These are phyloP conservation scores for Aporrectodea caliginosa DNA, from an alignment of 1,140 invertebrate genomes.

Conservation along the genomic window DNA sequence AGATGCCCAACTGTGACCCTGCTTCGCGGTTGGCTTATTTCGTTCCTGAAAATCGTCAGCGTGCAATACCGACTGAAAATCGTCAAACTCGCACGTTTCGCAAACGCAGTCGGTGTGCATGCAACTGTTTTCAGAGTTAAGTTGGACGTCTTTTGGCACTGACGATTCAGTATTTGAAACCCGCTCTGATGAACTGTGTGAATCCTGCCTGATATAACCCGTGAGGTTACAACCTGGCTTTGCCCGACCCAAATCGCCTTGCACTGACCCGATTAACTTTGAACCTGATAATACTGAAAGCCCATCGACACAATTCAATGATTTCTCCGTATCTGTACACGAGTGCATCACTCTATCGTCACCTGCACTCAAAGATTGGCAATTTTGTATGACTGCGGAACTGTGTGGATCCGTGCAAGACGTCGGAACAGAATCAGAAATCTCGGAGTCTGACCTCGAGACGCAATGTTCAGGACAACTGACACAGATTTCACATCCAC, in stretches of 20 bases:
- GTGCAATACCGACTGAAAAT: neutral
- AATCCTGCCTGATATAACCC: no score
- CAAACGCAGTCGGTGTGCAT: neutral
- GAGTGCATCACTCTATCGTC: no score
- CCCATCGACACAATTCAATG: neutral
- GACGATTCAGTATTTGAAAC: no score
- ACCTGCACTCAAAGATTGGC: no score
- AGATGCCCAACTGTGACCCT: neutral
- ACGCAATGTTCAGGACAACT: no score
- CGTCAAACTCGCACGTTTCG: neutral
- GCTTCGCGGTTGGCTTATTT: neutral
- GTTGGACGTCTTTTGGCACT: no score
- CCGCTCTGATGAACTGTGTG: neutral
- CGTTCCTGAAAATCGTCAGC: neutral
- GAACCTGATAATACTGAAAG: neutral
- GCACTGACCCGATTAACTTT: neutral
- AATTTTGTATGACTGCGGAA: no score
- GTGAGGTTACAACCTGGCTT: neutral
- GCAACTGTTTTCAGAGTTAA: neutral
- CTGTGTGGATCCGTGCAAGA: no score
- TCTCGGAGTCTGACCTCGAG: no score
- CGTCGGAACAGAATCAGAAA: no score
- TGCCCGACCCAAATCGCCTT: neutral
- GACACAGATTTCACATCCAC: no score
- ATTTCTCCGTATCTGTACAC: neutral